Percentiles rank a stretch among this genome's conserved stretches.
Conservation (phyloP, 2,797 vertebrate genomes). For the Heliangelus exortis region DNA sequence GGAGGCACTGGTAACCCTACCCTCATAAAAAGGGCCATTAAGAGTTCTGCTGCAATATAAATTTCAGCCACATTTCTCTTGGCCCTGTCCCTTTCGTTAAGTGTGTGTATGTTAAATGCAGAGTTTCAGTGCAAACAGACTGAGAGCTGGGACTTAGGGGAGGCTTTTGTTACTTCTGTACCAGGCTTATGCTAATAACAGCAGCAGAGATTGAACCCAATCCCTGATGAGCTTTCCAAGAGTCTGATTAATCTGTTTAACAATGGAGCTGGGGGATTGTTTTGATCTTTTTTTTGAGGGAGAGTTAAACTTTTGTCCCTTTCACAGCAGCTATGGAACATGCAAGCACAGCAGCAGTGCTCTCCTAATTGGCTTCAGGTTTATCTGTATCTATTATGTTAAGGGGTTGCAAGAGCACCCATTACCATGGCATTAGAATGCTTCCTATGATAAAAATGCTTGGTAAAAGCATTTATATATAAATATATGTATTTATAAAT, state of each 20-base stretch:
- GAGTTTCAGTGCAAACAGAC: not conserved
- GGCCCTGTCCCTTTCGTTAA: not conserved
- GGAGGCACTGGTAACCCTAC: not conserved
- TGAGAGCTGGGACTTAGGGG: not conserved
- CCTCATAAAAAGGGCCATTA: not conserved
- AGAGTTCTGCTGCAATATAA: not conserved
- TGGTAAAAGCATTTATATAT: not conserved
- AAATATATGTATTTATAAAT: too few species aligned
- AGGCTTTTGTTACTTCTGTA: constrained; percentile 16
- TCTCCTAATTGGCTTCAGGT: not conserved
- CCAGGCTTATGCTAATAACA: constrained; percentile 1
- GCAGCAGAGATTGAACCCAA: constrained; percentile 33
- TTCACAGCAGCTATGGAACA: not conserved
- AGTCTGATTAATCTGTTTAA: constrained; percentile 39
- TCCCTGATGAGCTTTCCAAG: constrained; percentile 25
- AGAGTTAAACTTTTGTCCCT: constrained; percentile 14
- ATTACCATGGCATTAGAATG: constrained; percentile 15
- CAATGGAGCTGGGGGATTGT: constrained; percentile 14
- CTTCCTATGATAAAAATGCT: not conserved
- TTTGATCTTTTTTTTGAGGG: constrained; percentile 16
- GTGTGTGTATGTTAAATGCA: not conserved
- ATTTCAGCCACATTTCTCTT: not conserved
- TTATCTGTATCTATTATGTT: not conserved
- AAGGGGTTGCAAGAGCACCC: not conserved
- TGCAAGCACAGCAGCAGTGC: not conserved